Conservation (phyloP, 2,888 invertebrate genomes). For the Lepetodrilus schrolli region DNA sequence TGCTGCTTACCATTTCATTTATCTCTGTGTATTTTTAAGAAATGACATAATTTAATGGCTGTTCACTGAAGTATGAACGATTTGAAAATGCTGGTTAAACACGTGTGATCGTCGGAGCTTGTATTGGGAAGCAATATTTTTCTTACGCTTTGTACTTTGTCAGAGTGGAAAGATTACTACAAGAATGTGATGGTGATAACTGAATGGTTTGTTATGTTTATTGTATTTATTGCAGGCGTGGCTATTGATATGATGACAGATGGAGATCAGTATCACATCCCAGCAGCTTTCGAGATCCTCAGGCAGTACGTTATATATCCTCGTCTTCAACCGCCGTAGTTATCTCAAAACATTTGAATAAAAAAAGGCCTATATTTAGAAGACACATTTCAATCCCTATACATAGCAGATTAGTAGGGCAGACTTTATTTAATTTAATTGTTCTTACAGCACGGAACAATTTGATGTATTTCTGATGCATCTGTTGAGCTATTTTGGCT, state of each 20-base stretch:
- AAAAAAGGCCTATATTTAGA: background rate
- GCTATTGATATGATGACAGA: conserved; percentile 56
- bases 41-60: background rate
- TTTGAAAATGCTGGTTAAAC: too few relatives aligned
- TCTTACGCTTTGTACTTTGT: too few relatives aligned
- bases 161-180: background rate
- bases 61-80: background rate
- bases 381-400: too few relatives aligned
- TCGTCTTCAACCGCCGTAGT: background rate
- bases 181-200: background rate
- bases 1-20: background rate
- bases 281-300: conserved; percentile 54
- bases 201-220: background rate
- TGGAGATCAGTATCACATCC: conserved; percentile 40
- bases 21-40: background rate
- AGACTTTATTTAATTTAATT: conserved; percentile 1
- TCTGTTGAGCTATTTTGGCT: conserved; percentile 72
- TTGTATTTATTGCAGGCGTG: conserved; percentile 45
- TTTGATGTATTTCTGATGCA: conserved; percentile 73
- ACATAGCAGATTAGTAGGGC: background rate
- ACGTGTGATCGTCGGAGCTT: too few relatives aligned
- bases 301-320: background rate
- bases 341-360: background rate
- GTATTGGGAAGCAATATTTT: too few relatives aligned
- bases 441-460: conserved; percentile 65